Base-by-base conservation (phyloP, 37 sponge, comb jelly and placozoan species). In the Cladorhizidae sp. region DNA sequence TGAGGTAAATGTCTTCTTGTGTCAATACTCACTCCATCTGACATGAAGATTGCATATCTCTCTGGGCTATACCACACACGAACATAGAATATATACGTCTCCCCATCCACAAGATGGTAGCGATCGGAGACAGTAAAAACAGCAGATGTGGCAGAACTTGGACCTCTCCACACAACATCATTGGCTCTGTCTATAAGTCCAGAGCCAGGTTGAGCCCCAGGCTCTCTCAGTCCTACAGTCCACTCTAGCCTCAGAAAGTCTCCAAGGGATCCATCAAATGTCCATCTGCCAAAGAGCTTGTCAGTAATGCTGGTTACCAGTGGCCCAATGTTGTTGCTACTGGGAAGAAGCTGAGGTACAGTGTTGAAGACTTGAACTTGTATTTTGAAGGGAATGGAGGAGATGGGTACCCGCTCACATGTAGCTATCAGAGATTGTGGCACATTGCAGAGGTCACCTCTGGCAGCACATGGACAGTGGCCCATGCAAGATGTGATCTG, bases 381-480 rank as follows among this genome's bases (percentile, higher is more conserved):
- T 64, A 76, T 52, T 22, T 82, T 69, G 9, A 67, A 5, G 29
- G 77, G 33, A 42, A 87, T 62, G 2, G 35, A 32, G 38, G 77
- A 1, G 40, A 14, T 23, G 42, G 0, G 32, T 5, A 58, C 0
- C 14, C 35, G 42, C 21, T 58, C 31, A 25, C 83, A 82, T 36
- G 83, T 38, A 26, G 75, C 22, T 12, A n/a, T 49, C 1, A 29
- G 33, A 1, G 72, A 3, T 31, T 72, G 32, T 1, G 67, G 42
- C 28, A 76, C 40, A 33, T 21, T 31, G 62, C 92, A 91, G 25
- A 78, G 76, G 41, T 83, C 70, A 0, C 85, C 90, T 26, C 83
- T 59, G 2, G 84, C 78, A 40, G 76, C 85, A 78, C 94, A 94
- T 21, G 94, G 80, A 63, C 94, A 94, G 83, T 94, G 94, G 23